These are phyloP conservation scores for Arrhamphus sclerolepis DNA, from an alignment of 2,797 vertebrate species.

Conservation along the genomic window DNA sequence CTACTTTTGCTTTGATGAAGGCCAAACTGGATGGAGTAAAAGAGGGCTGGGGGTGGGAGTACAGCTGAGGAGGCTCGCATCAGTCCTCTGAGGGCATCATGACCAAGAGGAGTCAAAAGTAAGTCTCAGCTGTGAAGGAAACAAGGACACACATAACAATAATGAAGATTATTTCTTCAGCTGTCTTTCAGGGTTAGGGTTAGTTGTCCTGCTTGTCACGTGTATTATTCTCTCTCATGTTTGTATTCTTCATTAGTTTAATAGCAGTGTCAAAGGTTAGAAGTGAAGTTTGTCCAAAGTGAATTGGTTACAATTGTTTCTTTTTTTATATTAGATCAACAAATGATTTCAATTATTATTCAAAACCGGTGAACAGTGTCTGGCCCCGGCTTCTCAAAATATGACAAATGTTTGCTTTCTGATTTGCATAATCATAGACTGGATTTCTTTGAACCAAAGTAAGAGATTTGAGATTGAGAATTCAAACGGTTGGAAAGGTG, in stretches of 20 bases:
- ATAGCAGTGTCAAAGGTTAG: no score
- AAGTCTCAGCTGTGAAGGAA: constrained; percentile 82
- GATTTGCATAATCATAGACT: not conserved
- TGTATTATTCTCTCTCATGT: not conserved
- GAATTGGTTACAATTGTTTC: no score
- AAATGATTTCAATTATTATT: no score
- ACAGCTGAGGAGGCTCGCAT: constrained; percentile 68
- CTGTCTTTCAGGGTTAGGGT: not conserved
- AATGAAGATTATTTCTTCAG: not conserved
- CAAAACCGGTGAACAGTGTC: no score
- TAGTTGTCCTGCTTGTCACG: not conserved
- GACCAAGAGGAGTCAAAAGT: constrained; percentile 87
- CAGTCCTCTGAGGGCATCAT: constrained; percentile 85
- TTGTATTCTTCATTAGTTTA: no score
- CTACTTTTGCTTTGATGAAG: constrained; percentile 95
- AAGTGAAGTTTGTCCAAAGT: no score
- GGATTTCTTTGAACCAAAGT: not conserved
- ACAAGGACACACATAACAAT: constrained; percentile 16
- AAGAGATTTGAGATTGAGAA: no score
- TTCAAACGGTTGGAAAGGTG: no score
- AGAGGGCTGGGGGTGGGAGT: constrained; percentile 17
- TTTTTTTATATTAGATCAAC: no score
- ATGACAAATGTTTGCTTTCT: no score
- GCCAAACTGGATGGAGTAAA: constrained; percentile 81
- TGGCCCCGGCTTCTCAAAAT: no score